phyloP scores from a whole-genome alignment of 1,140 invertebrate species.

The Zaprionus gabonicus region DNA sequence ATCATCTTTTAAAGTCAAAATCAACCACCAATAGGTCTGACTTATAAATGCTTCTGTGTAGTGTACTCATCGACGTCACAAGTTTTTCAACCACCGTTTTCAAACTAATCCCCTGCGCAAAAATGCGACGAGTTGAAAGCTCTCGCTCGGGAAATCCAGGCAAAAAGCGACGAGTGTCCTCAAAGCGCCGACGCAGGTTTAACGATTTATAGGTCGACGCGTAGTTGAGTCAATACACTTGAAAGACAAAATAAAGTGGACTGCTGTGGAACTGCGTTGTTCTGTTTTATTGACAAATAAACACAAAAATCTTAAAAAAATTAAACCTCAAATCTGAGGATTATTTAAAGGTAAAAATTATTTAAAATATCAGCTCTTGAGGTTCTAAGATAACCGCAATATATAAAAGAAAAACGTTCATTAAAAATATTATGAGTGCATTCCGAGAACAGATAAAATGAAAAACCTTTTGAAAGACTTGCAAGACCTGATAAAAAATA shows the following conservation, averaged over 20 bases:
- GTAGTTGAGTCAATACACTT: conserved; percentile 48
- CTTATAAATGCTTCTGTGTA: conserved; percentile 39
- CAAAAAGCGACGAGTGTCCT: conserved; percentile 25
- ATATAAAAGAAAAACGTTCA: not conserved
- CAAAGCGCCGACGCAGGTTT: conserved; percentile 60
- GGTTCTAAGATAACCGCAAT: not conserved
- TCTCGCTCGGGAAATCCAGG: conserved; percentile 44
- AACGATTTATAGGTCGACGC: conserved; percentile 62
- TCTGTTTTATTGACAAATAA: conserved; percentile 27
- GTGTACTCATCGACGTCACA: conserved; percentile 57
- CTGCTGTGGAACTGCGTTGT: conserved; percentile 62
- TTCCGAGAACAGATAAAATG: not conserved
- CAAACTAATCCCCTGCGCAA: not conserved
- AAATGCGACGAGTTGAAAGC: conserved; percentile 5
- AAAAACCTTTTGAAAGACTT: not conserved
- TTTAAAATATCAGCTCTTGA: not conserved
- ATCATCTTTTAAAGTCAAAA: not conserved
- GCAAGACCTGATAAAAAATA: too few species aligned
- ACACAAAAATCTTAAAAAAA: not conserved
- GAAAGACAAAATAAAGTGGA: conserved; percentile 66
- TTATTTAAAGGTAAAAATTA: conserved; percentile 1
- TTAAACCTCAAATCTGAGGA: not conserved
- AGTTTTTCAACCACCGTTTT: conserved; percentile 51
- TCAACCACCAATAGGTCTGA: conserved; percentile 1
- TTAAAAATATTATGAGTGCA: not conserved